These are phyloP conservation scores for Ptychodera flava DNA, from an alignment of 35 echinoderm and acorn worm species.

Conservation along the genomic window DNA sequence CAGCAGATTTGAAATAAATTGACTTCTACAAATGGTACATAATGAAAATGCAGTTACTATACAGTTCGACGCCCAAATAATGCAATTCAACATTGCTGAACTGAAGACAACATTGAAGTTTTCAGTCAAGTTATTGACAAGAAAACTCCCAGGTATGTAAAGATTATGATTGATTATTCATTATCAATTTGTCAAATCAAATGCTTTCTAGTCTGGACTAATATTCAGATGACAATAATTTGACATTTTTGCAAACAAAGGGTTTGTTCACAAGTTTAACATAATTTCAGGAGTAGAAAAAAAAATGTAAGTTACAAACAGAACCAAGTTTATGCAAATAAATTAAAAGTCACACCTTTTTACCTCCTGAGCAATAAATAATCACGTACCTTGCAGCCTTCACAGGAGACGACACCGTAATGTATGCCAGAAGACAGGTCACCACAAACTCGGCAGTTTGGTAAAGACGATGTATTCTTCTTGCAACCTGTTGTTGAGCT, in stretches of 20 bases:
- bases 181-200: no score
- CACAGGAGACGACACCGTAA: slow-evolving; percentile 93
- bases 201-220: not conserved
- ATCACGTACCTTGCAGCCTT: slow-evolving; percentile 93
- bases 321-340: not conserved
- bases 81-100: no score
- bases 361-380: not conserved
- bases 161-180: no score
- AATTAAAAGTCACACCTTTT: not conserved
- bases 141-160: no score
- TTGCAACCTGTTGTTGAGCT: not conserved
- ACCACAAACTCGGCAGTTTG: slow-evolving; percentile 66
- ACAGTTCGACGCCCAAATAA: no score
- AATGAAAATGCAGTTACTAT: no score
- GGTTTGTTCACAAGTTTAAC: not conserved
- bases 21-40: no score
- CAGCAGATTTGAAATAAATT: no score
- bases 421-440: slow-evolving; percentile 95
- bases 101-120: no score
- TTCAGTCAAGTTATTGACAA: no score
- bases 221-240: not conserved
- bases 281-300: not conserved
- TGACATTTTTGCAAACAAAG: not conserved
- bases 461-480: not conserved
- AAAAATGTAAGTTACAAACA: not conserved